These are phyloP conservation scores for Ceratosolen solmsi DNA, from an alignment of 1,140 invertebrate species.

Conservation along the genomic window DNA sequence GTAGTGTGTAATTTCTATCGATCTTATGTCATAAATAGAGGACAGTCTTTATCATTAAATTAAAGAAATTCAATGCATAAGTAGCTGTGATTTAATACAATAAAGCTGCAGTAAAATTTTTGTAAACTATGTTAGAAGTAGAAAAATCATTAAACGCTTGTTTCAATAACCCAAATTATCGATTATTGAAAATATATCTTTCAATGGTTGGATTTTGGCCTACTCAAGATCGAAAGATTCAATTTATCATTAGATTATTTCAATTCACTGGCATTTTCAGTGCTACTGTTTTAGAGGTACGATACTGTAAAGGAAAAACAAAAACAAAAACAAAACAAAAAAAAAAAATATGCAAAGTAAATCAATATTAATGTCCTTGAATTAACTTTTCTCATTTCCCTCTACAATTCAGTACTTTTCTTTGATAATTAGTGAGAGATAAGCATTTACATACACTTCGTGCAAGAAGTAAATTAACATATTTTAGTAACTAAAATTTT, in stretches of 20 bases:
- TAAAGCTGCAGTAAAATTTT: too few relatives aligned
- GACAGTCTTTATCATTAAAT: not conserved
- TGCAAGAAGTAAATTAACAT: too few relatives aligned
- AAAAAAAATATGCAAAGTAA: too few relatives aligned
- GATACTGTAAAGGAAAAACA: too few relatives aligned
- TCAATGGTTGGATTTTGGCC: slow-evolving; percentile 20
- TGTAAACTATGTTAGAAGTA: not conserved
- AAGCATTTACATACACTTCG: too few relatives aligned
- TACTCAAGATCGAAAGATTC: slow-evolving; percentile 13
- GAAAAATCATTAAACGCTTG: not conserved
- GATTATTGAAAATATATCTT: slow-evolving; percentile 22
- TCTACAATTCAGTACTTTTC: too few relatives aligned
- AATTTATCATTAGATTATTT: not conserved
- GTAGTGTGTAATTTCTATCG: not conserved
- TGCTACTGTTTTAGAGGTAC: slow-evolving; percentile 22
- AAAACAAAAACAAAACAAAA: too few relatives aligned
- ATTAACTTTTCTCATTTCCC: too few relatives aligned
- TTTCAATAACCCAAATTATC: not conserved
- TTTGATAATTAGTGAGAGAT: too few relatives aligned
- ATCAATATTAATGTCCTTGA: too few relatives aligned
- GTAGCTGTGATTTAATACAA: not conserved
- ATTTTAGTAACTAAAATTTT: too few relatives aligned
- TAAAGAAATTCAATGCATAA: not conserved
- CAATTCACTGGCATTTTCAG: not conserved
- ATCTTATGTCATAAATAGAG: not conserved